Base-by-base conservation (phyloP, 1,140 invertebrate species). In the Drosophila miranda region DNA sequence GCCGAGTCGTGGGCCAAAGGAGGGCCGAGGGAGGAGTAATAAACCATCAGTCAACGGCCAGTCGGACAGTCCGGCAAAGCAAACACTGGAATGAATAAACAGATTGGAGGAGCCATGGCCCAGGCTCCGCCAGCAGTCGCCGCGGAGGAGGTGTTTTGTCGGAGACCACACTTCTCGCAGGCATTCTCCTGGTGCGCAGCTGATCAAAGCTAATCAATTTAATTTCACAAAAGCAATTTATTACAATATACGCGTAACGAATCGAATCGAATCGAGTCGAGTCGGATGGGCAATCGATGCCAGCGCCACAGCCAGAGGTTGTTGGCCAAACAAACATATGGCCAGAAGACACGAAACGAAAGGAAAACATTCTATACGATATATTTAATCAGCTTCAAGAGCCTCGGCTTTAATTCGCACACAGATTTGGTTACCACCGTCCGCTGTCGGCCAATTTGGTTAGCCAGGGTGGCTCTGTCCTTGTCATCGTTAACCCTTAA, bases 161-260 rank as follows among this genome's bases (percentile, higher is more conserved):
- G 43, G 13, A 59, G 52, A 56, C 41, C 45, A 30, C 21, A 41
- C 11, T n/a, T 8, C 30, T 16, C 49, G 28, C n/a, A 43, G 43
- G 16, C 48, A 23, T 41, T 11, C 13, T 30, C 58, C 50, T 57
- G 74, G 41, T 19, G 67, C 76, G 56, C 77, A 80, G 76, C 77
- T 83, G 79, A 78, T 75, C 78, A 83, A 71, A 72, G 68, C 76
- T 79, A 89, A 89, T 89, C 84, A 89, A 89, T 89, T 89, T 84
- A 88, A 82, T 88, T 78, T 74, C 70, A 72, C 84, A 78, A 84
- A 78, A 81, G 79, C 80, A 89, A 84, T 89, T 83, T 89, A 84
- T 84, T 84, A 80, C 77, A 74, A 75, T 78, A 80, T 38, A 38
- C 34, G 34, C 13, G 34, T 38, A 38, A 74, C 49, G 51, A 52